phyloP scores from a whole-genome alignment of 2,888 invertebrate genomes.

The Enchytraeus crypticus region DNA sequence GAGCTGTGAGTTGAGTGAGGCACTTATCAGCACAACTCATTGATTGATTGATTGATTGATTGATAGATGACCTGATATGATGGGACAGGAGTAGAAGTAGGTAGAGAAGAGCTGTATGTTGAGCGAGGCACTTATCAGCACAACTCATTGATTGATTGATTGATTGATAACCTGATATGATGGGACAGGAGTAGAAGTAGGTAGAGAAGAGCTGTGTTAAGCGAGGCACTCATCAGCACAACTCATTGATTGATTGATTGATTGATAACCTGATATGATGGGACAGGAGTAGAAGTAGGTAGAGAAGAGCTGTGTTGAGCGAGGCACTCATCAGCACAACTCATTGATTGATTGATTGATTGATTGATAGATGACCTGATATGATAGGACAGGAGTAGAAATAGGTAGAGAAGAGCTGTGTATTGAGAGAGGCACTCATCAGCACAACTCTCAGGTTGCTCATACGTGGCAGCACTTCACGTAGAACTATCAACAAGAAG shows the following conservation, averaged over 20 bases:
- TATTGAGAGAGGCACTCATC: constrained; percentile 91
- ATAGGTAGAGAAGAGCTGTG: constrained; percentile 70
- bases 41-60: too few relatives aligned
- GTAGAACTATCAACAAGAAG: constrained; percentile 76
- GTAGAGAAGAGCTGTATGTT: constrained; percentile 70
- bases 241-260: too few relatives aligned
- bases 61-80: constrained; percentile 58
- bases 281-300: constrained; percentile 75
- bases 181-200: too few relatives aligned
- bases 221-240: too few relatives aligned
- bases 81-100: constrained; percentile 73
- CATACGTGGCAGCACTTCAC: constrained; percentile 63
- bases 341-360: not conserved
- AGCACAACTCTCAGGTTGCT: constrained; percentile 71
- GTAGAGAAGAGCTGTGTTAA: too few relatives aligned
- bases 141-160: too few relatives aligned
- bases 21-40: too few relatives aligned
- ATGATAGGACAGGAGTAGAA: constrained; percentile 72
- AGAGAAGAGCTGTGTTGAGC: constrained; percentile 61
- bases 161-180: too few relatives aligned
- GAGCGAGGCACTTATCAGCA: constrained; percentile 91
- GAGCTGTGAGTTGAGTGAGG: constrained; percentile 56
- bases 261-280: constrained; percentile 56
- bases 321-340: not conserved
- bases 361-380: constrained; percentile 49